Conservation (phyloP, 2,888 invertebrate genomes). For the Micropterix aruncella region DNA sequence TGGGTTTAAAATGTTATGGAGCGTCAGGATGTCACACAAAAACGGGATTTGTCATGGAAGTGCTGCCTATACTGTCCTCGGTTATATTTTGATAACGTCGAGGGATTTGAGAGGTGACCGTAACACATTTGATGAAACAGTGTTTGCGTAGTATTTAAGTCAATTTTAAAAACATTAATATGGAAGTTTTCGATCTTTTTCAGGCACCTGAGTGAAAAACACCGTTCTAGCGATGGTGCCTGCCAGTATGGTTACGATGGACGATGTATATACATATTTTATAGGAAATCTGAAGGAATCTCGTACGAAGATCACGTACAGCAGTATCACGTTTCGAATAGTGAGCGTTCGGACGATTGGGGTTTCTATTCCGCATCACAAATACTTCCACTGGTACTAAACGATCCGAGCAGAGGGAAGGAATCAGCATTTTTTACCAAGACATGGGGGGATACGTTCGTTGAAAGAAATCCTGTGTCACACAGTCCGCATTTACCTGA, state of each 20-base stretch:
- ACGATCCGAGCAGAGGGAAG: conserved; percentile 87
- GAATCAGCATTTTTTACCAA: conserved; percentile 89
- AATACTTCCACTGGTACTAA: conserved; percentile 89
- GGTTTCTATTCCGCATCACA: conserved; percentile 84
- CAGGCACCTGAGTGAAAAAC: conserved; percentile 66
- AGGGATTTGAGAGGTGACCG: conserved; percentile 46
- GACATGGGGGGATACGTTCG: conserved; percentile 94
- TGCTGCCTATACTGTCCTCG: conserved; percentile 47
- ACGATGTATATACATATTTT: conserved; percentile 74
- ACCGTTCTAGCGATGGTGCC: conserved; percentile 75
- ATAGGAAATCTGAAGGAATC: conserved; percentile 76
- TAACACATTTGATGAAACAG: too few relatives aligned
- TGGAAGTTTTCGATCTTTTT: conserved; percentile 19
- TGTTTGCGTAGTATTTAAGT: too few relatives aligned
- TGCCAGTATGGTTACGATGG: conserved; percentile 82
- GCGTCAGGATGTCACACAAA: conserved; percentile 24
- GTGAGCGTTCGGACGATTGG: conserved; percentile 46
- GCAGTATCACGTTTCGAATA: conserved; percentile 41
- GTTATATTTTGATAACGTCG: conserved; percentile 37
- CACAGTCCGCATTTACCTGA: conserved; percentile 73
- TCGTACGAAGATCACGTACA: conserved; percentile 80
- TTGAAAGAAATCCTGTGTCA: conserved; percentile 65
- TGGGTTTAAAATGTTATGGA: conserved; percentile 32
- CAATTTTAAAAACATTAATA: too few relatives aligned
- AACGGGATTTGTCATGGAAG: conserved; percentile 39